These are phyloP conservation scores for Helicorthomorpha holstii DNA, from an alignment of 1,140 invertebrate species.

Conservation along the genomic window DNA sequence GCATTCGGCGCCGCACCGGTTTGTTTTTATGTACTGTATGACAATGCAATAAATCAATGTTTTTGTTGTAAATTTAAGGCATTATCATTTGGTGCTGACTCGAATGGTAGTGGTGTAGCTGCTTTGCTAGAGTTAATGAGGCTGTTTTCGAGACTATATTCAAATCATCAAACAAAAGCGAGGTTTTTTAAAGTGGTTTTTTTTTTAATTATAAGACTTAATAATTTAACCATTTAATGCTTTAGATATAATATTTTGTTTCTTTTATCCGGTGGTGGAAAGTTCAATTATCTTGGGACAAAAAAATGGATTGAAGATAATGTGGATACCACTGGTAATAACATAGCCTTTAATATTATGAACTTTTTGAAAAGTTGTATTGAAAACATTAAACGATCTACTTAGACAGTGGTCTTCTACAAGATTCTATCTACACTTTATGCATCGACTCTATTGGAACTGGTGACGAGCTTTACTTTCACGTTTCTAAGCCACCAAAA, in stretches of 20 bases:
- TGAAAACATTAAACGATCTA: conserved; percentile 7
- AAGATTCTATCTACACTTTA: conserved; percentile 75
- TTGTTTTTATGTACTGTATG: conserved; percentile 25
- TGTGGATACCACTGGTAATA: conserved; percentile 62
- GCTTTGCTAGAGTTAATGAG: conserved; percentile 73
- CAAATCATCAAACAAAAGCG: conserved; percentile 55
- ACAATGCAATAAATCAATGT: conserved; percentile 1
- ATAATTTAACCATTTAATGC: conserved; percentile 1
- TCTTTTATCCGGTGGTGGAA: conserved; percentile 74
- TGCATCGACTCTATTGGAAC: conserved; percentile 75
- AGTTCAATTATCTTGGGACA: conserved; percentile 87
- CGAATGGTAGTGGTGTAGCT: conserved; percentile 82
- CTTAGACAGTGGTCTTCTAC: conserved; percentile 26
- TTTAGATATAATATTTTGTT: conserved; percentile 65
- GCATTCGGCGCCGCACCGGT: conserved; percentile 73
- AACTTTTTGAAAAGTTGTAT: too few relatives aligned
- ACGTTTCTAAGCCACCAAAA: conserved; percentile 91
- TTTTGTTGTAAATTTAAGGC: conserved; percentile 35
- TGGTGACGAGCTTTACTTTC: conserved; percentile 51
- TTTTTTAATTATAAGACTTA: not conserved
- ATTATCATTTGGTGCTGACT: conserved; percentile 68
- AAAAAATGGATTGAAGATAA: conserved; percentile 95
- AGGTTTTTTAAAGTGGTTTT: conserved; percentile 24
- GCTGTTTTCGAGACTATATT: conserved; percentile 82
- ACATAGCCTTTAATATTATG: too few relatives aligned